Conservation (phyloP, 2,113 vertebrate genomes). For the Dicaeum eximium region DNA sequence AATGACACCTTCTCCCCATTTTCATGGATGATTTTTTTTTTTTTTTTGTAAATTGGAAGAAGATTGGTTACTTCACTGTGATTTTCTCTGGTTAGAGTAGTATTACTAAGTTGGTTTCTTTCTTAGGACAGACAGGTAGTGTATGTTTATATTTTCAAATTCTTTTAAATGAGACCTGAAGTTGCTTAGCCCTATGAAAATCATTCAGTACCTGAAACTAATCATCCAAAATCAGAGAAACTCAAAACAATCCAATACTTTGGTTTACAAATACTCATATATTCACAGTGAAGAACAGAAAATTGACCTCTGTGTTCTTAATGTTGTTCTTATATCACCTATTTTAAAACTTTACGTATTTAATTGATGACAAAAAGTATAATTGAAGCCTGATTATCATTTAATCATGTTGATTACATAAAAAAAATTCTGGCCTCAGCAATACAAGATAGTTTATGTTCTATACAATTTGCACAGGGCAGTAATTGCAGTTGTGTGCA, state of each 20-base stretch:
- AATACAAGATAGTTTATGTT: neutral
- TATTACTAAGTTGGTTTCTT: neutral
- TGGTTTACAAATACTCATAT: neutral
- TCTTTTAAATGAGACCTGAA: neutral
- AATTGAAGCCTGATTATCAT: neutral
- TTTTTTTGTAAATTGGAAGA: neutral
- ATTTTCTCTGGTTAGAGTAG: neutral
- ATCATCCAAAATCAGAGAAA: neutral
- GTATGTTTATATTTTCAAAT: neutral
- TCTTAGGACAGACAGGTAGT: neutral
- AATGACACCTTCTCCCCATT: neutral
- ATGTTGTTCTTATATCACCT: neutral
- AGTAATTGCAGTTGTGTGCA: neutral
- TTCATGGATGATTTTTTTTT: neutral
- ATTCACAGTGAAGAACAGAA: neutral
- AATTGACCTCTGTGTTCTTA: neutral
- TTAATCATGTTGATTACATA: constrained; percentile 41
- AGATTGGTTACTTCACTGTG: neutral
- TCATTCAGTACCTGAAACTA: neutral
- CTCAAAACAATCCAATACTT: neutral
- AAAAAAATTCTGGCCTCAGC: neutral
- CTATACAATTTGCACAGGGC: neutral
- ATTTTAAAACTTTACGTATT: constrained; percentile 11
- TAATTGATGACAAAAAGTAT: constrained; percentile 6
- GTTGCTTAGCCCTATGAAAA: neutral